Evolutionary conservation across 2,113 vertebrate species (phyloP), one percentile per base, ranked within the genome.

Genomic region (Cyanoderma ruficeps): DNA sequence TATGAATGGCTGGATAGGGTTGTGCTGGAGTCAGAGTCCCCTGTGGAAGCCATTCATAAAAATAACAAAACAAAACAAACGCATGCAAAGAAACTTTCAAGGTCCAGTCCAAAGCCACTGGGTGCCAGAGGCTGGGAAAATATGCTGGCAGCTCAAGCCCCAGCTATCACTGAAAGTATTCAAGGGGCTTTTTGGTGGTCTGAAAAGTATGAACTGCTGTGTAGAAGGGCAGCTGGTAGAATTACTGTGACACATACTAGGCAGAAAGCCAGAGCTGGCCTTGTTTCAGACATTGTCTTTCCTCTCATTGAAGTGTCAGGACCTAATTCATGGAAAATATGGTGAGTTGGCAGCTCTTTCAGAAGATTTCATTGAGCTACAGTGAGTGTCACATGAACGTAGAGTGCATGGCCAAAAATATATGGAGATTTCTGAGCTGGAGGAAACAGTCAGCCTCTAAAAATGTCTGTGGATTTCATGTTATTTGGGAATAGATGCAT

Each of bases 271-370:
- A 98, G 96, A 61, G 95, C 95, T 98, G 98, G 98, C 98, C 97
- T 93, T 50, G 80, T 96, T 98, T 98, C 98, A 98, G 98, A 98
- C 97, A 98, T 98, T 98, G 98, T 98, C 98, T 98, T 98, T 97
- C 96, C 94, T 95, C 96, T 98, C 98, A 98, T 97, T 98, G 98
- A 98, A 98, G 98, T 98, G 98, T 98, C 98, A 98, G 98, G 97
- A 97, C 96, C 97, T 98, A 98, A 98, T 98, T 98, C 98, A 98
- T 98, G 98, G 98, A 98, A 98, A 98, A 98, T 95, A 97, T 97
- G 98, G 98, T 89, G 97, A 98, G 97, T 90, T 98, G 98, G 98
- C 98, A 98, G 98, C 95, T 97, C 96, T 98, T 97, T 97, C 97
- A 96, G 97, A 97, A 96, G 86, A 95, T 97, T 98, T 98, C 98